phyloP scores from a whole-genome alignment of 2,797 vertebrate genomes.

The Melanotaenia maccullochi region DNA sequence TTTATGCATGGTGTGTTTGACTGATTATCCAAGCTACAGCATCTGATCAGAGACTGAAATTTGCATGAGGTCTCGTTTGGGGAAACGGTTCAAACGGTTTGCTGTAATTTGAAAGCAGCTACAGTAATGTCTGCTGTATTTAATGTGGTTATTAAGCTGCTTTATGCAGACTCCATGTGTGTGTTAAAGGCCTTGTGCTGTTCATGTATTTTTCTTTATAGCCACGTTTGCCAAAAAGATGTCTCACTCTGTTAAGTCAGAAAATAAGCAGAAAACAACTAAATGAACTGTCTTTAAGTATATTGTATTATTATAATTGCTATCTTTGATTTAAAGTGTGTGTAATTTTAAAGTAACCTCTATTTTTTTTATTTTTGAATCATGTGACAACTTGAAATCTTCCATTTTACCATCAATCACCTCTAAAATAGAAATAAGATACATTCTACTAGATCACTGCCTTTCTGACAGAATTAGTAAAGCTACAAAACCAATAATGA shows the following conservation, averaged over 20 bases:
- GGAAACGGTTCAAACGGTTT: neutral
- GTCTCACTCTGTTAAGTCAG: constrained; percentile 18
- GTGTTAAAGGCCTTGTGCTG: neutral
- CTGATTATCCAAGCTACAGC: neutral
- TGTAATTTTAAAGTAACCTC: neutral
- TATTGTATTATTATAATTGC: too few species aligned
- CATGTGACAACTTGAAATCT: neutral
- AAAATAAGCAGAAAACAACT: neutral
- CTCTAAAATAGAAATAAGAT: neutral
- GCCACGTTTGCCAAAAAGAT: neutral
- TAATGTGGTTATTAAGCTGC: neutral
- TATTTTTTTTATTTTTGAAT: too few species aligned
- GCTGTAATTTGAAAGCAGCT: constrained; percentile 2
- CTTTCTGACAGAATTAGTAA: neutral
- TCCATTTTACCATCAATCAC: neutral
- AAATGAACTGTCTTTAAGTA: neutral
- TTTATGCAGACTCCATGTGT: constrained; percentile 9
- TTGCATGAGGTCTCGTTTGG: neutral
- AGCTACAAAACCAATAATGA: neutral
- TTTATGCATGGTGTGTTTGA: constrained; percentile 11
- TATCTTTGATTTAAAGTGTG: neutral
- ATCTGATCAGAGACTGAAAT: constrained; percentile 4
- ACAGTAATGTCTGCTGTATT: neutral
- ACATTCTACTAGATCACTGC: neutral
- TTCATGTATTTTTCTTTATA: neutral